Conservation (phyloP, 37 sponge, comb jelly and placozoan genomes). For the Chondrosia reniformis region DNA sequence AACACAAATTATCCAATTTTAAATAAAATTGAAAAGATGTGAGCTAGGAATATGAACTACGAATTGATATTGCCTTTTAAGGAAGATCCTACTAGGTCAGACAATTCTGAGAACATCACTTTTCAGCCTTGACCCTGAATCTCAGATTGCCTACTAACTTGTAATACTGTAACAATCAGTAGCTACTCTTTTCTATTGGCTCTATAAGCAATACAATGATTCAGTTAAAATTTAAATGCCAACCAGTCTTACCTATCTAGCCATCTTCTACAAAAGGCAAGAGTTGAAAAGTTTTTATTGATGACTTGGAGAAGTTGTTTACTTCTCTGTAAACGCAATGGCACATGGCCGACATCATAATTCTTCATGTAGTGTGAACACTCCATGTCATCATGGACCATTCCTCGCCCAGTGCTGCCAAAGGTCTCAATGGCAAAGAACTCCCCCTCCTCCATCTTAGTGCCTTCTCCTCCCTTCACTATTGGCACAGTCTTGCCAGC, state of each 20-base stretch:
- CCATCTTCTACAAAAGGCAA: constrained; percentile 97
- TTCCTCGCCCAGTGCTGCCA: constrained; percentile 90
- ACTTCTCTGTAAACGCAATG: constrained; percentile 78
- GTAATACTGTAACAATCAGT: too few species aligned
- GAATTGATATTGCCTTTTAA: too few species aligned
- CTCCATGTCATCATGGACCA: constrained; percentile 98
- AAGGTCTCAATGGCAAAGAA: constrained; percentile 99
- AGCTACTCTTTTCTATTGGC: too few species aligned
- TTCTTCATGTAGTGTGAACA: constrained; percentile 99
- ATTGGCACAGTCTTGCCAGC: constrained; percentile 99
- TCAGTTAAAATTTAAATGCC: too few species aligned
- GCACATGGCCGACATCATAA: constrained; percentile 89
- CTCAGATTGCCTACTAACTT: too few species aligned
- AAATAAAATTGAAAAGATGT: too few species aligned
- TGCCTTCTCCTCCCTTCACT: constrained; percentile 89
- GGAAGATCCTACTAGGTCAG: too few species aligned
- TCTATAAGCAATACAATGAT: too few species aligned
- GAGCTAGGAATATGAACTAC: too few species aligned
- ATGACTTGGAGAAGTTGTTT: constrained; percentile 83
- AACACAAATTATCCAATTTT: too few species aligned
- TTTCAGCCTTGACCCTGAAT: too few species aligned
- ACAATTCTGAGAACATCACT: too few species aligned
- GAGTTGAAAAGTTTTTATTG: constrained; percentile 93
- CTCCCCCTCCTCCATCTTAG: constrained; percentile 97
- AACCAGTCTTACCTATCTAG: constrained; percentile 81